These are phyloP conservation scores for Machimus atricapillus DNA, from an alignment of 2,888 invertebrate species.

Conservation along the genomic window DNA sequence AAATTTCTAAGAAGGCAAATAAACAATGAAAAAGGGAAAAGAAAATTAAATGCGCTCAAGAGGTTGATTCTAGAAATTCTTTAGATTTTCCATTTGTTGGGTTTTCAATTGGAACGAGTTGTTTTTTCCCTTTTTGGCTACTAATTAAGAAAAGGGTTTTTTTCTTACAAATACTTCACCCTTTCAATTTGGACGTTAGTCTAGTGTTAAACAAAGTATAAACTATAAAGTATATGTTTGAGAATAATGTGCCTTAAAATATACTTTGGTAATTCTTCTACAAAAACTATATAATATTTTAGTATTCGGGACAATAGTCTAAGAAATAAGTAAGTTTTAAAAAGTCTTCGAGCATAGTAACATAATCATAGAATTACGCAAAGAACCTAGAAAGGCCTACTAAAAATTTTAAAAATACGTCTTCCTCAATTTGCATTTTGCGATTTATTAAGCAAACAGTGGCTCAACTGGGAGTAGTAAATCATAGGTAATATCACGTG, in stretches of 20 bases:
- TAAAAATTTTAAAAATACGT: background rate
- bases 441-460: background rate
- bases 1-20: background rate
- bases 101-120: background rate
- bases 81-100: background rate
- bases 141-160: background rate
- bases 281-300: too few species aligned
- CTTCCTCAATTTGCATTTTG: background rate
- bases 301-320: too few species aligned
- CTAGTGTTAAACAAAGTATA: too few species aligned
- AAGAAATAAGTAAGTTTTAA: too few species aligned
- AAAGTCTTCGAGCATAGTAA: too few species aligned
- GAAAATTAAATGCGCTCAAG: background rate
- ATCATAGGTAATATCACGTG: constrained; percentile 1
- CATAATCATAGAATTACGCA: too few species aligned
- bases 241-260: too few species aligned
- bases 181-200: too few species aligned
- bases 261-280: too few species aligned
- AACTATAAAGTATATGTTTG: too few species aligned
- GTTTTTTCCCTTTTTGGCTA: background rate
- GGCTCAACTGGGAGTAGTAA: background rate
- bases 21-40: background rate
- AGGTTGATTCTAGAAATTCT: background rate
- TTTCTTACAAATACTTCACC: too few species aligned
- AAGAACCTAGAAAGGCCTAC: too few species aligned